These are phyloP conservation scores for Tiliqua scincoides DNA, from an alignment of 2,113 vertebrate species.

Conservation along the genomic window DNA sequence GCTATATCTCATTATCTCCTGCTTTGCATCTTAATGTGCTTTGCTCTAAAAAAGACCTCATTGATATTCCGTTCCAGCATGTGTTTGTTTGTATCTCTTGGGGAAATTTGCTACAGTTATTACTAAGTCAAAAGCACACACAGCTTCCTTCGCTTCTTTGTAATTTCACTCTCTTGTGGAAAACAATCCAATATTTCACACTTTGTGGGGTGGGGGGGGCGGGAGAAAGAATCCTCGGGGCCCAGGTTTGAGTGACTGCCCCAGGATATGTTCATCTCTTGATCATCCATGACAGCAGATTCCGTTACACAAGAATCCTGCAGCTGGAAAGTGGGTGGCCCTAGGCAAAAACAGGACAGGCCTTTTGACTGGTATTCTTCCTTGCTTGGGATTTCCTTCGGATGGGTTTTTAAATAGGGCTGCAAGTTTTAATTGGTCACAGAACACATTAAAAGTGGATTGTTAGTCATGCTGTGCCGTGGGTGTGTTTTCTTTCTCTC, in stretches of 20 bases:
- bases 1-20: constrained; percentile 83
- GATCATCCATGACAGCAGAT: not conserved
- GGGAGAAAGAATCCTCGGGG: not conserved
- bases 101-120: constrained; percentile 78
- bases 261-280: not conserved
- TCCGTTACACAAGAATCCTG: not conserved
- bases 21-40: constrained; percentile 83
- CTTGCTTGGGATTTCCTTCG: not conserved
- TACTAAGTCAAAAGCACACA: constrained; percentile 74
- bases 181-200: not conserved
- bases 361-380: not conserved
- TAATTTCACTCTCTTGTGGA: constrained; percentile 29
- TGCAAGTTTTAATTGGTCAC: not conserved
- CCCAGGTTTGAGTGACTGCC: not conserved
- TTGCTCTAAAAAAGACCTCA: constrained; percentile 78
- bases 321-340: not conserved
- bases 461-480: not conserved
- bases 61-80: constrained; percentile 78
- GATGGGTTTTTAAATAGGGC: not conserved
- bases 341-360: not conserved
- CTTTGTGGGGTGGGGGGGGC: not conserved
- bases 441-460: not conserved
- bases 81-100: constrained; percentile 81
- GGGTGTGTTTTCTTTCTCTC: not conserved
- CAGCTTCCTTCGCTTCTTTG: constrained; percentile 38